Conservation (phyloP, 2,888 invertebrate genomes). For the Leptinotarsa tumamoca region DNA sequence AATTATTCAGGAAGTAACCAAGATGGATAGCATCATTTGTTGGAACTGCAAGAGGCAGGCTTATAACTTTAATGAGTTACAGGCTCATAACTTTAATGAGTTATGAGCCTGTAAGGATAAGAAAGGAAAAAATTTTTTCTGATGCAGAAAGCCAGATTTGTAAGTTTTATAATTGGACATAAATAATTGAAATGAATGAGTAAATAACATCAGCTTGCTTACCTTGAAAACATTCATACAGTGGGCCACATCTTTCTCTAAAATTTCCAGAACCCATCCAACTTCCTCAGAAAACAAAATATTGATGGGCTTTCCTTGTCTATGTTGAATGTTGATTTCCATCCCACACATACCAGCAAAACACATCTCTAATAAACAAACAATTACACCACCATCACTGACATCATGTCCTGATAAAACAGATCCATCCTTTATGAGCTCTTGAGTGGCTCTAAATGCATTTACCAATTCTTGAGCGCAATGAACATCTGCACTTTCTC, state of each 20-base stretch:
- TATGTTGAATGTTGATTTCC: conserved; percentile 73
- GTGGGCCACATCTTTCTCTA: conserved; percentile 68
- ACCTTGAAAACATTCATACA: conserved; percentile 74
- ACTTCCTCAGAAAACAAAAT: conserved; percentile 88
- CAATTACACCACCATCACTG: conserved; percentile 95
- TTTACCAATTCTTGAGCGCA: conserved; percentile 75
- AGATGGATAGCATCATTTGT: no score
- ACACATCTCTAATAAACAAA: conserved; percentile 94
- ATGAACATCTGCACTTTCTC: conserved; percentile 84
- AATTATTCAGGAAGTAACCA: no score
- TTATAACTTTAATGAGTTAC: no score
- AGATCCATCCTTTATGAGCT: conserved; percentile 79
- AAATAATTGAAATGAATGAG: no score
- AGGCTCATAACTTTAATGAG: no score
- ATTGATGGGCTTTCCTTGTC: conserved; percentile 71
- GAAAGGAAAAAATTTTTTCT: no score
- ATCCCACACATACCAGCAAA: conserved; percentile 91
- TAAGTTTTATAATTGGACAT: no score
- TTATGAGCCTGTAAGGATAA: no score
- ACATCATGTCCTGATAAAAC: conserved; percentile 92
- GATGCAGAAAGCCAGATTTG: no score
- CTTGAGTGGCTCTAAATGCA: conserved; percentile 88
- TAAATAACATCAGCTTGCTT: conserved; percentile 19
- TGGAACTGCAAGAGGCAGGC: no score
- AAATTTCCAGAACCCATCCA: conserved; percentile 86